These are phyloP conservation scores for Triops longicaudatus DNA, from an alignment of 1,140 invertebrate species.

Conservation along the genomic window DNA sequence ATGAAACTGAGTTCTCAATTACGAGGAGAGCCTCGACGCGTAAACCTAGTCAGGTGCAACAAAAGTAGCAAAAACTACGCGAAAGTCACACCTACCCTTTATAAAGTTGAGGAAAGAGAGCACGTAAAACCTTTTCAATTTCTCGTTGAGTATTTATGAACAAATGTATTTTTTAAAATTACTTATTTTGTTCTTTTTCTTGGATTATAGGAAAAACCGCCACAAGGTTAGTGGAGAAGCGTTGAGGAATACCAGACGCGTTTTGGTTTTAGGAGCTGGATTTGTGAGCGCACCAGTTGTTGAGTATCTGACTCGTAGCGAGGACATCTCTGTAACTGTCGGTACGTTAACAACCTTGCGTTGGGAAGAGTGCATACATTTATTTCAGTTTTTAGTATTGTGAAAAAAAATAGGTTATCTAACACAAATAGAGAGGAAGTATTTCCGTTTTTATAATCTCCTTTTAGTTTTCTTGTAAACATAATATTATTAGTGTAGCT, in stretches of 20 bases:
- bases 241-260: slow-evolving; percentile 41
- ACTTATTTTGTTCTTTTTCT: neutral
- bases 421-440: no score
- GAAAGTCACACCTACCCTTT: no score
- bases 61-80: no score
- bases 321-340: slow-evolving; percentile 67
- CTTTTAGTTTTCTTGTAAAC: no score
- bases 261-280: slow-evolving; percentile 89
- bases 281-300: slow-evolving; percentile 87
- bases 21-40: no score
- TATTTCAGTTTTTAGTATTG: no score
- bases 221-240: slow-evolving; percentile 25
- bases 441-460: no score
- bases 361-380: neutral
- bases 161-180: slow-evolving; percentile 25
- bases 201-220: slow-evolving; percentile 17
- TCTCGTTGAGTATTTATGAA: neutral
- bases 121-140: neutral
- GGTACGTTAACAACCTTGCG: slow-evolving; percentile 41
- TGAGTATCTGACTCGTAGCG: slow-evolving; percentile 81
- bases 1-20: neutral
- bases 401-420: no score
- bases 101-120: no score
- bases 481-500: no score
- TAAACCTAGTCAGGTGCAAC: no score